Base-by-base conservation (phyloP, 1,140 invertebrate species). In the Drosophila gunungcola region DNA sequence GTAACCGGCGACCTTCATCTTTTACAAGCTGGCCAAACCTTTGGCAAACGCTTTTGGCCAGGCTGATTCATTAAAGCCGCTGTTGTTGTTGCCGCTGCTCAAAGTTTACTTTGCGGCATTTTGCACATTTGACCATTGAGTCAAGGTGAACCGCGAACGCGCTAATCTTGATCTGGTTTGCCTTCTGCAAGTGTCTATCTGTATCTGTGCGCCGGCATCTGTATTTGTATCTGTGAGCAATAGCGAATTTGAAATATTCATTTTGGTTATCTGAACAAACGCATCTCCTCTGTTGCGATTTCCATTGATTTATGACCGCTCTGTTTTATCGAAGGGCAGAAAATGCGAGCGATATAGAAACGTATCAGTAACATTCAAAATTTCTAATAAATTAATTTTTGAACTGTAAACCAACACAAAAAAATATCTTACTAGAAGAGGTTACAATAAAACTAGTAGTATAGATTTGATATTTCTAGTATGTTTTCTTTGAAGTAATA, bases 71-170 rank as follows among this genome's bases (percentile, higher is more conserved):
- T 80, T 83, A 74, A 36, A 52, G 73, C 55, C 25, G 9, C 34
- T 41, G 41, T 43, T 46, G 51, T 3, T 49, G 64, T 38, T 65
- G 53, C 49, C 67, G 78, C 54, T 76, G 74, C 53, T 65, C 41
- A 48, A 79, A 67, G 75, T 79, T 79, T 54, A 79, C 39, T 72
- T 62, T 73, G 78, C 69, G 60, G 78, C 68, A 78, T 82, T 88
- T 88, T 89, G 83, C 83, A 89, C 83, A 88, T 89, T 88, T 88
- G 83, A 88, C 83, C 83, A 88, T 88, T 89, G 76, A 89, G 83
- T 86, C 83, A 88, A 88, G 83, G 83, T 88, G 84, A 88, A 77
- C 83, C 49, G 68, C 75, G 81, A 83, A 68, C 43, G 65, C 79
- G 80, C 72, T 83, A 88, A 88, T 88, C 83, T 88, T 84, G 83